Conservation (phyloP, 1,140 invertebrate species). For the Halotydeus destructor region DNA sequence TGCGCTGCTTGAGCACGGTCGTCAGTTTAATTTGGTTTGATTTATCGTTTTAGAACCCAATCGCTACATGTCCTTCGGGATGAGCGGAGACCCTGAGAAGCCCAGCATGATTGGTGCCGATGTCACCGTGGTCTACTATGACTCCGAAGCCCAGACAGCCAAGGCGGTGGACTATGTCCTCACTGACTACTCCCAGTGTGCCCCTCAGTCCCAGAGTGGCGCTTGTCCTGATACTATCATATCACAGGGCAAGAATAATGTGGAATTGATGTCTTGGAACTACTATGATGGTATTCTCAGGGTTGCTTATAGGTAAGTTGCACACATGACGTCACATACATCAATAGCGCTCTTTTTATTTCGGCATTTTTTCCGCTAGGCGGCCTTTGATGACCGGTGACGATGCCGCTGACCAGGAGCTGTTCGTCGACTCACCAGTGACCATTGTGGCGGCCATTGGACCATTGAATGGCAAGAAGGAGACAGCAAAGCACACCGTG, state of each 20-base stretch:
- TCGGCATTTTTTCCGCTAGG: too few species aligned
- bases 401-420: conserved; percentile 27
- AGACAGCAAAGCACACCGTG: conserved; percentile 50
- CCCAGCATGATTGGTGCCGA: conserved; percentile 68
- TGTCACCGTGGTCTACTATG: conserved; percentile 51
- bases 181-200: conserved; percentile 16
- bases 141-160: conserved; percentile 45
- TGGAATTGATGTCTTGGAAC: conserved; percentile 22
- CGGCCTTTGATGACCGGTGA: conserved; percentile 9
- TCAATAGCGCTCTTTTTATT: conserved; percentile 33
- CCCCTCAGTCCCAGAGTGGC: conserved; percentile 32
- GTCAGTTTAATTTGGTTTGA: conserved; percentile 17
- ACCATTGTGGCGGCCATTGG: conserved; percentile 72
- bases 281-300: conserved; percentile 14
- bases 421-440: conserved; percentile 30
- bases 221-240: conserved; percentile 58
- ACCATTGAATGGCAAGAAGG: conserved; percentile 46
- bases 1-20: not conserved
- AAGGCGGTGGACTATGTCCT: conserved; percentile 18
- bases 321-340: conserved; percentile 9
- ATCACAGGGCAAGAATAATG: conserved; percentile 56
- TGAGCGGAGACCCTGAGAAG: conserved; percentile 44
- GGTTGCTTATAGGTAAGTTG: conserved; percentile 16
- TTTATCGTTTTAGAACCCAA: conserved; percentile 32
- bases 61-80: conserved; percentile 67